Percentiles rank a stretch among this genome's conserved stretches.
Conservation (phyloP, 2,888 invertebrate species). For the Metacarcinus magister region DNA sequence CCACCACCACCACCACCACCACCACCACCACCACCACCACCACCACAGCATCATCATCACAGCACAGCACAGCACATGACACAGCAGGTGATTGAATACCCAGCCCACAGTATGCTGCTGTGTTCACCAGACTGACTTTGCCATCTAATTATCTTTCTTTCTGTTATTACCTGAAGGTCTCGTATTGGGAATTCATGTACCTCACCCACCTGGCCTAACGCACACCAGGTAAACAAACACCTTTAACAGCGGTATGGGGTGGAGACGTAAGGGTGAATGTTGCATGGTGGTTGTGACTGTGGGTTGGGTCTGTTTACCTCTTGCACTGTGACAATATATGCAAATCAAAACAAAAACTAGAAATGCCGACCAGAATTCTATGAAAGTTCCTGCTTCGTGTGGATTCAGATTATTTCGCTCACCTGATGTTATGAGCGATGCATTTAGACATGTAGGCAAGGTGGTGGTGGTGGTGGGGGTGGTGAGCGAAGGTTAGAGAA, state of each 20-base stretch:
- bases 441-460: neutral
- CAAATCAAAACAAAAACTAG: constrained; percentile 80
- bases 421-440: constrained; percentile 1
- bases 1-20: neutral
- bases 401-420: constrained; percentile 66
- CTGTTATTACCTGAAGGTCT: constrained; percentile 78
- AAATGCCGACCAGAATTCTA: constrained; percentile 78
- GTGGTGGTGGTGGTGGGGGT: neutral
- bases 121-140: constrained; percentile 64
- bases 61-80: constrained; percentile 14
- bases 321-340: constrained; percentile 76
- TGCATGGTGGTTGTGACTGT: neutral
- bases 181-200: constrained; percentile 79
- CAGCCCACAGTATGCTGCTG: constrained; percentile 62
- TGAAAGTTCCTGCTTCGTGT: constrained; percentile 73
- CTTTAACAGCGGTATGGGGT: neutral
- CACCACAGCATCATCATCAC: neutral
- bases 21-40: constrained; percentile 19
- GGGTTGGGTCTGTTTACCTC: constrained; percentile 55
- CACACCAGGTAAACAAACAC: constrained; percentile 66
- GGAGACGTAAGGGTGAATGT: constrained; percentile 15
- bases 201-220: neutral
- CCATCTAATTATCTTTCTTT: constrained; percentile 79
- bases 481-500: neutral
- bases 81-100: constrained; percentile 71